phyloP scores from a whole-genome alignment of 92 coral and sea anemone species.

The Blastomussa wellsi region DNA sequence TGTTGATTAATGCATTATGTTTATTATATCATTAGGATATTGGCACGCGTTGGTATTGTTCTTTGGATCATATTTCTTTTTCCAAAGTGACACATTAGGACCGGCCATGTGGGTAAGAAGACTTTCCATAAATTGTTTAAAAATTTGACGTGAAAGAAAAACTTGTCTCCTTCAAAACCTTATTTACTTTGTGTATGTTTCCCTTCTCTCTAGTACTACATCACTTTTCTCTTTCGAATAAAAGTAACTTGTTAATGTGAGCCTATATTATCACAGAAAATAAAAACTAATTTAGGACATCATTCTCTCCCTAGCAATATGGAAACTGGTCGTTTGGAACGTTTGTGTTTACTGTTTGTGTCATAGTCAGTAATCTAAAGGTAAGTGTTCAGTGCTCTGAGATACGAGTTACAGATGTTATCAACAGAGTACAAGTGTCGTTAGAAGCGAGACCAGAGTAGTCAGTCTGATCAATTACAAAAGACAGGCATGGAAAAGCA shows the following conservation, averaged over 20 bases:
- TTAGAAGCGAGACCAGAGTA: neutral
- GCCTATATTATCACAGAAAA: neutral
- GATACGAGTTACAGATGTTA: neutral
- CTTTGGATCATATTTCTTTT: conserved; percentile 78
- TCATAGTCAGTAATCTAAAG: conserved; percentile 90
- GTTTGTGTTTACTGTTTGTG: conserved; percentile 80
- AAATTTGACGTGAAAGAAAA: neutral
- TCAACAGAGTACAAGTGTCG: no score
- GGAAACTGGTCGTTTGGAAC: conserved; percentile 96
- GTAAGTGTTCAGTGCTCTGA: conserved; percentile 32
- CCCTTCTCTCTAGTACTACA: neutral
- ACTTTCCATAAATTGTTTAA: neutral
- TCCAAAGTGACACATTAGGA: conserved; percentile 71
- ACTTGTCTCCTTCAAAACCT: neutral
- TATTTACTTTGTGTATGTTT: neutral
- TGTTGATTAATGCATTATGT: neutral
- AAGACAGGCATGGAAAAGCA: neutral
- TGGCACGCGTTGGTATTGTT: conserved; percentile 87
- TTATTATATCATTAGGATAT: conserved; percentile 54
- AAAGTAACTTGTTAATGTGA: neutral
- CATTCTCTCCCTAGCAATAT: conserved; percentile 63
- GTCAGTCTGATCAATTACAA: neutral
- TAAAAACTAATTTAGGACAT: neutral
- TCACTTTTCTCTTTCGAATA: neutral
- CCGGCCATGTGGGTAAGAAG: conserved; percentile 41